Conservation (phyloP, 2,113 vertebrate species). For the Saguinus imperator region DNA sequence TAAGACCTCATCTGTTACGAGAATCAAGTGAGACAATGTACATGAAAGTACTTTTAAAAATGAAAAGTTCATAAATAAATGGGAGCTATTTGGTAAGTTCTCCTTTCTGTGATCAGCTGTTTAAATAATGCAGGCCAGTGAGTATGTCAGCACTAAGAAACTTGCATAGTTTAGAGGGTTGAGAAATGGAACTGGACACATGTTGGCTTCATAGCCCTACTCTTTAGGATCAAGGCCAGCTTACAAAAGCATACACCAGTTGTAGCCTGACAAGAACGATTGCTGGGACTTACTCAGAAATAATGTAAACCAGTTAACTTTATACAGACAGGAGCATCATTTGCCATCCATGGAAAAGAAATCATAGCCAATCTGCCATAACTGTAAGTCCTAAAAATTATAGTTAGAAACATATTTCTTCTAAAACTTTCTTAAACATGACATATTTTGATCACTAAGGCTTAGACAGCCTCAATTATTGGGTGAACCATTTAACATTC, state of each 20-base stretch:
- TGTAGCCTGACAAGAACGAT: constrained; percentile 15
- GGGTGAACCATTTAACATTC: constrained; percentile 43
- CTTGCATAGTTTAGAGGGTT: neutral
- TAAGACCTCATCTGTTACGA: neutral
- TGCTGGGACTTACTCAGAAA: neutral
- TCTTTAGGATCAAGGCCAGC: neutral
- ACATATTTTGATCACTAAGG: neutral
- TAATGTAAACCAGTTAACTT: neutral
- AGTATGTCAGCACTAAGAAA: constrained; percentile 13
- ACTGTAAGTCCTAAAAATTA: constrained; percentile 3
- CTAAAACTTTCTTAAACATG: neutral
- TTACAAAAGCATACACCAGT: neutral
- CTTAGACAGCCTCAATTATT: neutral
- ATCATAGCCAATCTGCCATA: neutral
- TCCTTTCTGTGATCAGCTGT: constrained; percentile 25
- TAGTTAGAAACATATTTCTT: constrained; percentile 33
- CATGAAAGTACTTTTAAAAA: neutral
- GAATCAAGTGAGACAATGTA: neutral
- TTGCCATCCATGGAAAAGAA: neutral
- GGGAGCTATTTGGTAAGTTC: neutral
- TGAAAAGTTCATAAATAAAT: neutral
- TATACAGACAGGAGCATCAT: neutral
- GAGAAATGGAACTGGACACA: constrained; percentile 33
- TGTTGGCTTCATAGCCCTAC: neutral
- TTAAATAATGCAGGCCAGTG: neutral